These are phyloP conservation scores for Elanoides forficatus DNA, from an alignment of 2,113 vertebrate species.

Conservation along the genomic window DNA sequence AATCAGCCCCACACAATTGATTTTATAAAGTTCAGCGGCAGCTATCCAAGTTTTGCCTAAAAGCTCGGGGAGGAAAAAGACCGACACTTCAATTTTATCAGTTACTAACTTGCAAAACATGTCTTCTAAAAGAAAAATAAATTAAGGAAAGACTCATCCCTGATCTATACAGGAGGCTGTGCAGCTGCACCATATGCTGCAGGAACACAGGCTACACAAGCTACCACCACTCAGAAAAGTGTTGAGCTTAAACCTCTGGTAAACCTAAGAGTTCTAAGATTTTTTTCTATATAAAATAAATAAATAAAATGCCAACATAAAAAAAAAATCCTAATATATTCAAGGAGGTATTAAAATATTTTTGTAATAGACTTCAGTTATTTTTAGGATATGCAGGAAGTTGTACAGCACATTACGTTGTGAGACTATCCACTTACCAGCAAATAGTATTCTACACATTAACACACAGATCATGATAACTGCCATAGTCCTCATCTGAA, in stretches of 20 bases:
- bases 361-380: conserved; percentile 51
- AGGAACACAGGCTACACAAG: conserved; percentile 4
- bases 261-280: conserved; percentile 38
- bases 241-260: conserved; percentile 30
- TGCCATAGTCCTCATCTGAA: conserved; percentile 34
- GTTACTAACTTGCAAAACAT: conserved; percentile 25
- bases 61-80: background rate
- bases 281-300: conserved; percentile 42
- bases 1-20: background rate
- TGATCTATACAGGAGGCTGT: conserved; percentile 32
- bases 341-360: conserved; percentile 57
- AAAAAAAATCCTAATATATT: conserved; percentile 52
- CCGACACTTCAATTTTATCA: background rate
- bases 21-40: background rate
- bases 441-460: conserved; percentile 60
- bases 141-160: conserved; percentile 39
- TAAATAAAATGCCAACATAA: conserved; percentile 58
- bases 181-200: background rate
- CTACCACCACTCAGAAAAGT: background rate
- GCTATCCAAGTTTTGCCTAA: conserved; percentile 2
- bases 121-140: conserved; percentile 40
- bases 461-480: conserved; percentile 50
- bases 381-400: conserved; percentile 49
- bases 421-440: conserved; percentile 64
- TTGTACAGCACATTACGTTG: conserved; percentile 60